Base-by-base conservation (phyloP, 2,113 vertebrate genomes). In the Myotis brandtii region DNA sequence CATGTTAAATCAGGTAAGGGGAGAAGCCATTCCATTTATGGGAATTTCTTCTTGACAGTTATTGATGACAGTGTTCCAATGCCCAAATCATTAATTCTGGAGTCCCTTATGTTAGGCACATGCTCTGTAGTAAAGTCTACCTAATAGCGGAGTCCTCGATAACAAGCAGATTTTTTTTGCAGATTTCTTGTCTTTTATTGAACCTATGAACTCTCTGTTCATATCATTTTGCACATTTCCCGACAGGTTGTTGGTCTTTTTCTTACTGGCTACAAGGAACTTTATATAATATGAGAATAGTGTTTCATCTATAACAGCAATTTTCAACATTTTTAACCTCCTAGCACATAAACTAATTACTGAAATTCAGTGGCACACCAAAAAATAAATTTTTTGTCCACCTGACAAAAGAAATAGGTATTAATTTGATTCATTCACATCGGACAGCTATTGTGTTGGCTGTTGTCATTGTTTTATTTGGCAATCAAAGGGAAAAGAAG, bases 1-100 rank as follows among this genome's bases (percentile, higher is more conserved):
- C 64, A 99, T 99, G 99, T 96, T 99, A 4, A 99, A 99, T 98
- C 99, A 99, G 98, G 99, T 99, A 96, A 97, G 97, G 93, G 20
- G 30, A 80, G 16, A 12, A n/a, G 0, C 11, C 32, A 10, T 80
- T 84, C 9, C 69, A 12, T 46, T 77, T 70, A 43, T 80, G 12
- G 21, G 9, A 87, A 54, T 87, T 48, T 91, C 34, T 96, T 69
- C 17, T 75, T 94, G 17, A 6, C 82, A 40, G 40, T 80, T 93
- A 70, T 85, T 92, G 64, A 43, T 86, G 77, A 84, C 40, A 59
- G 32, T 82, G 48, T 80, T 50, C 34, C 70, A 77, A 0, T 77
- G 9, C 23, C 67, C 43, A 80, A 52, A 34, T 79, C 67, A 84
- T 85, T 91, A 77, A 90, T 86, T 96, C 50, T 81, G 25, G 72